These are phyloP conservation scores for Myocastor coypus DNA, from an alignment of 2,113 vertebrate species.

Conservation along the genomic window DNA sequence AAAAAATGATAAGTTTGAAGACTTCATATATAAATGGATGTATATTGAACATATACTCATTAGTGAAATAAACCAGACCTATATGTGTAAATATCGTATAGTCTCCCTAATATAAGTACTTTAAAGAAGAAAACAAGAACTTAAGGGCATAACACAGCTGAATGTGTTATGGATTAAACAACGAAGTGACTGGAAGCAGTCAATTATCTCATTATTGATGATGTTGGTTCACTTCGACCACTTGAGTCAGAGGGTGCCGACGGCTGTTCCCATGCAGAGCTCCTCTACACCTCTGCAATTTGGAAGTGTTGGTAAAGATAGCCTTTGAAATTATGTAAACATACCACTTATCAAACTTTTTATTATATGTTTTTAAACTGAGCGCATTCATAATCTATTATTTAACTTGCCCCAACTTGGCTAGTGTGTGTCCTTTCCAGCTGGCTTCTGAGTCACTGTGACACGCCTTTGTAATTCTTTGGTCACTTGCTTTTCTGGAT, in stretches of 20 bases:
- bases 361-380: neutral
- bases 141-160: no score
- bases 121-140: no score
- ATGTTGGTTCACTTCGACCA: neutral
- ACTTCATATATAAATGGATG: no score
- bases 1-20: no score
- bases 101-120: no score
- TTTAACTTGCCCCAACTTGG: neutral
- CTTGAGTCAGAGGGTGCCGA: neutral
- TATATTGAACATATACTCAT: no score
- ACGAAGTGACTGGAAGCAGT: no score
- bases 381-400: neutral
- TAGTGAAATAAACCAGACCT: no score
- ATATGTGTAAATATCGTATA: no score
- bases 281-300: neutral
- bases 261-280: neutral
- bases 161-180: no score
- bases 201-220: neutral
- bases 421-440: neutral
- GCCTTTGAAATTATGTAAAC: slow-evolving; percentile 9
- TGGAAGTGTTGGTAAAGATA: neutral
- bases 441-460: neutral
- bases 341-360: neutral
- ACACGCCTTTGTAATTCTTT: neutral
- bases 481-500: slow-evolving; percentile 3